Evolutionary conservation across 2,113 vertebrate genomes (phyloP).

Genomic region (Prinia subflava): DNA sequence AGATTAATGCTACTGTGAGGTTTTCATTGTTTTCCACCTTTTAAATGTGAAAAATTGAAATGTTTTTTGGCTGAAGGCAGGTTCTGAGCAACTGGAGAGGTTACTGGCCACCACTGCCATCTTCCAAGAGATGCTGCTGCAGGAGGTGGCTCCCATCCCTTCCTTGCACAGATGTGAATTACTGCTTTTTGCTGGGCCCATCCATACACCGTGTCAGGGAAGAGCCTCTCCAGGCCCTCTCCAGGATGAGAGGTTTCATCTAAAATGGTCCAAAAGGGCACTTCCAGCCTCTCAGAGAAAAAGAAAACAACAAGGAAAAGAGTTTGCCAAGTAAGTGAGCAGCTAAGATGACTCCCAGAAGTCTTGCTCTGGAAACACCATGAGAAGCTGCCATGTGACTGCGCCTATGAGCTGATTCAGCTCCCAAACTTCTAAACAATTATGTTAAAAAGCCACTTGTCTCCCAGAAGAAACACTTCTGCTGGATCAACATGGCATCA

Average conservation of each 20-base stretch:
- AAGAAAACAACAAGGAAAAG: not conserved
- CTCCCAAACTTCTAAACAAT: not conserved
- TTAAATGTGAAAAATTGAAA: not conserved
- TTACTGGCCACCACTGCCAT: not conserved
- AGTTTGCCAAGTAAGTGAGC: not conserved
- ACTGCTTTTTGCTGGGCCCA: not conserved
- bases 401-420: not conserved
- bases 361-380: not conserved
- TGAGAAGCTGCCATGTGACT: not conserved
- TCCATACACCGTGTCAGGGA: not conserved
- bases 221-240: not conserved
- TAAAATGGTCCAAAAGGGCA: not conserved
- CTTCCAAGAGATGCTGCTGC: not conserved
- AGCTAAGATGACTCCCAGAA: not conserved
- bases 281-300: not conserved
- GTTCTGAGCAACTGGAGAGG: not conserved
- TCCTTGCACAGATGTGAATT: accelerated
- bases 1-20: not conserved
- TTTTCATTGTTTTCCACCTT: not conserved
- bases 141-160: accelerated
- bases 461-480: not conserved
- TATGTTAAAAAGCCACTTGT: not conserved
- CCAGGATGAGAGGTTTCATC: not conserved
- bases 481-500: not conserved
- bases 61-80: not conserved